phyloP scores from a whole-genome alignment of 2,113 vertebrate genomes.

The Nibea albiflora region DNA sequence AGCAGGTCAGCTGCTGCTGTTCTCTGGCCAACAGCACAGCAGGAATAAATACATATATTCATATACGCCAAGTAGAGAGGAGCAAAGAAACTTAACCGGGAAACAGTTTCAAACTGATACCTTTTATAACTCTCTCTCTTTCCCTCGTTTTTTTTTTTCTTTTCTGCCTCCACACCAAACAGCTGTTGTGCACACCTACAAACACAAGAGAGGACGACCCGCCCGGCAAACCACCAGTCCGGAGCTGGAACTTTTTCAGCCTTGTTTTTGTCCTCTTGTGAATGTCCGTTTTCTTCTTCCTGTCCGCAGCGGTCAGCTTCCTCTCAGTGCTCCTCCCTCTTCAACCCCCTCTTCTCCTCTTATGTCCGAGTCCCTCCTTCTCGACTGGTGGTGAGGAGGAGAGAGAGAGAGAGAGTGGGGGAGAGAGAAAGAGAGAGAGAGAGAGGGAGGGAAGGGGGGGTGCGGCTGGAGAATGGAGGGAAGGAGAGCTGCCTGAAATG shows the following conservation, averaged over 20 bases:
- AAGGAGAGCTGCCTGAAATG: conserved; percentile 91
- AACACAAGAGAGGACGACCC: conserved; percentile 38
- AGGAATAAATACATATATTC: conserved; percentile 84
- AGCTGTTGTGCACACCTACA: conserved; percentile 54
- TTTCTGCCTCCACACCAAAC: conserved; percentile 48
- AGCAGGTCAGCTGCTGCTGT: conserved; percentile 81
- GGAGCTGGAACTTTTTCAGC: conserved; percentile 49
- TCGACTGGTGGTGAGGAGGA: conserved; percentile 45
- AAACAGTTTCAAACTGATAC: conserved; percentile 75
- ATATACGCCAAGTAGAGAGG: conserved; percentile 72
- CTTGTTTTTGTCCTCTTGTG: conserved; percentile 62
- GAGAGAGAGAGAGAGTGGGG: not conserved
- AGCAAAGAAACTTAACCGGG: conserved; percentile 55
- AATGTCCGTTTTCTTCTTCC: conserved; percentile 66
- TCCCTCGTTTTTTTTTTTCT: conserved; percentile 7
- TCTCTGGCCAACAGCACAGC: conserved; percentile 78
- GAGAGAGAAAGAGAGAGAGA: not conserved
- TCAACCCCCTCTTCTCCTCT: not conserved
- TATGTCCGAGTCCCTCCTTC: conserved; percentile 54
- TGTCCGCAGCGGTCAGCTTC: conserved; percentile 63
- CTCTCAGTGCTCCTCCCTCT: conserved; percentile 23
- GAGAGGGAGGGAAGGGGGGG: not conserved
- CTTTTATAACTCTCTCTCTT: conserved; percentile 49
- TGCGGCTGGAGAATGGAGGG: conserved; percentile 61
- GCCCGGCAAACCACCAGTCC: conserved; percentile 16